These are phyloP conservation scores for Cybosia mesomella DNA, from an alignment of 2,888 invertebrate species.

Conservation along the genomic window DNA sequence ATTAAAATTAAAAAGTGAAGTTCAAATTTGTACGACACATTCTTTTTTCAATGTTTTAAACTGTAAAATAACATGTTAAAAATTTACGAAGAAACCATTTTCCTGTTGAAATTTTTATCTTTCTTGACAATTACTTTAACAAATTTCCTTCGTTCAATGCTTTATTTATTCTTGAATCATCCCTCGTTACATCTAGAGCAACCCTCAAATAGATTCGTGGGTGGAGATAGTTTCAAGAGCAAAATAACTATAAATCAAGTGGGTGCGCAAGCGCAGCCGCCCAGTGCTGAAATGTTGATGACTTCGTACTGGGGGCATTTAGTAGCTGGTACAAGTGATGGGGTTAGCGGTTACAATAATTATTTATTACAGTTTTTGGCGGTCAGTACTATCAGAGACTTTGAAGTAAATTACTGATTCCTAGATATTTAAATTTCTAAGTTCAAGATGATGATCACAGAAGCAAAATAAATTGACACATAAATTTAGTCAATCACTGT, in stretches of 20 bases:
- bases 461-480: too few relatives aligned
- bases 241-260: slow-evolving; percentile 77
- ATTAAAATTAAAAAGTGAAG: too few relatives aligned
- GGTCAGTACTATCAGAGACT: background rate
- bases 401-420: background rate
- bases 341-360: slow-evolving; percentile 24
- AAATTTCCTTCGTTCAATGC: background rate
- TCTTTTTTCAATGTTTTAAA: too few relatives aligned
- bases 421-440: too few relatives aligned
- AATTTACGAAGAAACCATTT: too few relatives aligned
- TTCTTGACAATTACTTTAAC: too few relatives aligned
- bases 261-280: slow-evolving; percentile 68
- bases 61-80: too few relatives aligned
- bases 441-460: too few relatives aligned
- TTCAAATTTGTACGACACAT: too few relatives aligned
- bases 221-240: slow-evolving; percentile 77
- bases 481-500: too few relatives aligned
- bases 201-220: slow-evolving; percentile 47
- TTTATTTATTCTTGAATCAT: background rate
- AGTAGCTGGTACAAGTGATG: slow-evolving; percentile 40
- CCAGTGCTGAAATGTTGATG: slow-evolving; percentile 81
- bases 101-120: too few relatives aligned
- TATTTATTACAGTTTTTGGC: background rate
- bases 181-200: slow-evolving; percentile 21
- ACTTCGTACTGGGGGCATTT: slow-evolving; percentile 58